Percentiles rank a stretch among this genome's conserved stretches.
Conservation (phyloP, 2,797 vertebrate genomes). For the Sebastes diaconus region DNA sequence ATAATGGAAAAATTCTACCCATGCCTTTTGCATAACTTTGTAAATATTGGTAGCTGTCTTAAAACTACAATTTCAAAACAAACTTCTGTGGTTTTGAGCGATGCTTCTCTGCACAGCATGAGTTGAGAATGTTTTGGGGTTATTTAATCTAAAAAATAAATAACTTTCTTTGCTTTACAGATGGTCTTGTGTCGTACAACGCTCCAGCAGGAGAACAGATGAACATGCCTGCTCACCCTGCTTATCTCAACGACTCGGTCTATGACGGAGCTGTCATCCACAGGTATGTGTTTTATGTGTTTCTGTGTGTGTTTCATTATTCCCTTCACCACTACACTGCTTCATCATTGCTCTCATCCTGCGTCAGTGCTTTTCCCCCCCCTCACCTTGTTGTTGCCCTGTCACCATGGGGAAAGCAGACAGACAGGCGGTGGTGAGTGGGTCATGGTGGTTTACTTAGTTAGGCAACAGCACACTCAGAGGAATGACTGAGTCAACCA, state of each 20-base stretch:
- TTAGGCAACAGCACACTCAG: slow-evolving; percentile 50
- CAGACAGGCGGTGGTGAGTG: slow-evolving; percentile 46
- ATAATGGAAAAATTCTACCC: slow-evolving; percentile 11
- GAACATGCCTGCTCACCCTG: slow-evolving; percentile 77
- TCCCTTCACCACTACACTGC: not conserved
- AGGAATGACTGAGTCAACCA: slow-evolving; percentile 69
- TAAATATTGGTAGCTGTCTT: not conserved
- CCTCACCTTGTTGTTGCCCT: slow-evolving; percentile 51
- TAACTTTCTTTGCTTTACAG: slow-evolving; percentile 69
- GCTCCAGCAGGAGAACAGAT: slow-evolving; percentile 91
- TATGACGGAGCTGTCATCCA: slow-evolving; percentile 93
- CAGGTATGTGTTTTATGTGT: slow-evolving; percentile 77
- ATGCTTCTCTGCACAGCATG: not conserved
- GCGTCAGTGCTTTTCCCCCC: slow-evolving; percentile 9
- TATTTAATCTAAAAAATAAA: not conserved
- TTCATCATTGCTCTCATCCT: slow-evolving; percentile 14
- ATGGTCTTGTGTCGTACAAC: slow-evolving; percentile 95
- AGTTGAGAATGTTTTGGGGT: not conserved
- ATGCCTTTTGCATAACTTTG: not conserved
- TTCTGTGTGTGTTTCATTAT: not conserved
- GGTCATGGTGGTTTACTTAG: slow-evolving; percentile 57
- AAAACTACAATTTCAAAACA: slow-evolving; percentile 2
- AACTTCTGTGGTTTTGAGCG: slow-evolving; percentile 7
- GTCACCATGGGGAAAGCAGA: slow-evolving; percentile 68
- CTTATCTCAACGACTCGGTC: slow-evolving; percentile 94